Evolutionary conservation across 37 sponge, comb jelly and placozoan genomes (phyloP).

Genomic region (Beroe ovata): DNA sequence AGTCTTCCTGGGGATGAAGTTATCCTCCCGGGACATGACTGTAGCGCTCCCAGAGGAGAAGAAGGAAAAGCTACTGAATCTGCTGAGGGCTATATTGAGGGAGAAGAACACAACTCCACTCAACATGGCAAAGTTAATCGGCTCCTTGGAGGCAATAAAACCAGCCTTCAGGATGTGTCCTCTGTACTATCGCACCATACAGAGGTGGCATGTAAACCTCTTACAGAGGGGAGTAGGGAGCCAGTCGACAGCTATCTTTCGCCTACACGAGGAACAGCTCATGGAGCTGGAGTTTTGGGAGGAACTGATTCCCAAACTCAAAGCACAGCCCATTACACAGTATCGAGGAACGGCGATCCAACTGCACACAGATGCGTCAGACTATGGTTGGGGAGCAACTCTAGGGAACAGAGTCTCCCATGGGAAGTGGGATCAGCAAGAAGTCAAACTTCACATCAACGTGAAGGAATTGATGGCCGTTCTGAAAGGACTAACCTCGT

Average conservation of each 20-base stretch:
- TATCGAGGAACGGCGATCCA: background rate
- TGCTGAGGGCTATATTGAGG: background rate
- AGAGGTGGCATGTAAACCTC: background rate
- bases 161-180: slow-evolving; percentile 17
- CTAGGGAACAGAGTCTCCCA: background rate
- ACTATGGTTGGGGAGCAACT: slow-evolving; percentile 1
- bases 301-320: background rate
- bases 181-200: slow-evolving; percentile 2
- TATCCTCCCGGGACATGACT: slow-evolving; percentile 12
- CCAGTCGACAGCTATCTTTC: background rate
- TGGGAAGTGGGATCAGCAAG: slow-evolving; percentile 5
- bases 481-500: background rate
- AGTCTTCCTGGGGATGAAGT: slow-evolving; percentile 29
- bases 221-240: background rate
- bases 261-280: background rate
- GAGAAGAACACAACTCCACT: background rate
- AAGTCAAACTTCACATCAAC: background rate
- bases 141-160: background rate
- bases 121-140: background rate
- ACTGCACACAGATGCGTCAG: background rate
- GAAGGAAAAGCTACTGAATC: background rate
- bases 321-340: background rate
- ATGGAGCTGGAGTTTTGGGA: background rate
- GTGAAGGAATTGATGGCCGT: background rate
- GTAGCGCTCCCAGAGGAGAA: background rate